Evolutionary conservation across 1,140 invertebrate genomes (phyloP), one percentile per base, ranked within the genome.

Genomic region (Aphis craccivora): DNA sequence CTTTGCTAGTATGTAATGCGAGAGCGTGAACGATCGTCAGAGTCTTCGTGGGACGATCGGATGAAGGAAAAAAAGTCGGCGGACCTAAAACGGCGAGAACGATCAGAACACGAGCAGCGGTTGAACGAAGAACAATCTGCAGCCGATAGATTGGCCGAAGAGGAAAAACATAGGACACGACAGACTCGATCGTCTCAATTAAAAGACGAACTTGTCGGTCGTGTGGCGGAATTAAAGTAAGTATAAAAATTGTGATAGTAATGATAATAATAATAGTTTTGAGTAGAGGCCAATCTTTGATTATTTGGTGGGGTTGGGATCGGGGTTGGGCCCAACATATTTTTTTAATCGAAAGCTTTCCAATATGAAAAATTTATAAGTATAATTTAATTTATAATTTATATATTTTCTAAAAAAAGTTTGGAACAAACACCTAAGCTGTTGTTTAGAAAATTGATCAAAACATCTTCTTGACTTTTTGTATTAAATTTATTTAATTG

Each of bases 31-130:
- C 76, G 91, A 3, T 93, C 91, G 8, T 84, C 91, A n/a, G 81
- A 93, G 14, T 93, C 91, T 25, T 35, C 91, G 8, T 93, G 91
- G 91, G 91, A 93, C 30, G 91, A 93, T 18, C 91, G 81, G 25
- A 86, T 93, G 48, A 18, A 93, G 23, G 81, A 83, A 14, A 93
- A 55, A 93, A 53, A 84, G 35, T 53, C 60, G 0, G 91, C 91
- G 11, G n/a, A 40, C 2, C 45, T 55, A 40, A 93, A 55, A 55
- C n/a, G 60, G 40, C 81, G 35, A 23, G 91, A 93, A 86, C 48
- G 51, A 43, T 30, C n/a, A 2, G 35, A 53, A 84, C 7, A 9
- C 0, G 81, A 93, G 1, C 76, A 43, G 8, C 43, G 30, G 6
- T n/a, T 43, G 25, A 86, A 8, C 22, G 76, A 93, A 20, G 91